These are phyloP conservation scores for Abscondita cerata DNA, from an alignment of 2,888 invertebrate species.

Conservation along the genomic window DNA sequence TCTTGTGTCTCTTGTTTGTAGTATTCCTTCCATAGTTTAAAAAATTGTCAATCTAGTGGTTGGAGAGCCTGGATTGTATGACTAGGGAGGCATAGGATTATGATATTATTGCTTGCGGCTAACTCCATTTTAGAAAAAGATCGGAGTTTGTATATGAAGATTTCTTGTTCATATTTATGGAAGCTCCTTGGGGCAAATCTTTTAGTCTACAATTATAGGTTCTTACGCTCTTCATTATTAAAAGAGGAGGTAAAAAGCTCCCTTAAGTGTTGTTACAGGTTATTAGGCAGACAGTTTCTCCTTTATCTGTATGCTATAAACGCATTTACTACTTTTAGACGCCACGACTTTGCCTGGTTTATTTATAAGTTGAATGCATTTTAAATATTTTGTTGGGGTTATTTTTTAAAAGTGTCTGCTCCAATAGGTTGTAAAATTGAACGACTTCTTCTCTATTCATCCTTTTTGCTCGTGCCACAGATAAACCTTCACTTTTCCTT, in stretches of 20 bases:
- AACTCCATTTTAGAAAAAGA: no score
- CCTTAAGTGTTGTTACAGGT: background rate
- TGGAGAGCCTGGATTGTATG: no score
- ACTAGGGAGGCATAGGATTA: no score
- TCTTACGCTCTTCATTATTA: background rate
- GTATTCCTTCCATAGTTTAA: no score
- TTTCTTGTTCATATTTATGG: background rate
- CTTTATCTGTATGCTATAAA: background rate
- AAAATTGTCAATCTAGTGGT: no score
- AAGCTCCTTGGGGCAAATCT: background rate
- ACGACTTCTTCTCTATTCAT: conserved; percentile 44
- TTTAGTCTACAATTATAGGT: background rate
- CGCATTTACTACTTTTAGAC: no score
- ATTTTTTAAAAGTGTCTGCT: background rate
- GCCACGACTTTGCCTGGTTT: no score
- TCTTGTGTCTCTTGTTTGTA: no score
- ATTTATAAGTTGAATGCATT: background rate
- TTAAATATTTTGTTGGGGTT: background rate
- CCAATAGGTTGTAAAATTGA: conserved; percentile 23
- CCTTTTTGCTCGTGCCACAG: conserved; percentile 40
- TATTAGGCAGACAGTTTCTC: background rate
- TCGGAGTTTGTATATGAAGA: no score
- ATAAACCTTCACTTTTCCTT: conserved; percentile 47
- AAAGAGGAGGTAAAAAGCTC: background rate
- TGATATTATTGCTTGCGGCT: no score